Evolutionary conservation across 2,797 vertebrate species (phyloP).

Genomic region (Choloepus didactylus): DNA sequence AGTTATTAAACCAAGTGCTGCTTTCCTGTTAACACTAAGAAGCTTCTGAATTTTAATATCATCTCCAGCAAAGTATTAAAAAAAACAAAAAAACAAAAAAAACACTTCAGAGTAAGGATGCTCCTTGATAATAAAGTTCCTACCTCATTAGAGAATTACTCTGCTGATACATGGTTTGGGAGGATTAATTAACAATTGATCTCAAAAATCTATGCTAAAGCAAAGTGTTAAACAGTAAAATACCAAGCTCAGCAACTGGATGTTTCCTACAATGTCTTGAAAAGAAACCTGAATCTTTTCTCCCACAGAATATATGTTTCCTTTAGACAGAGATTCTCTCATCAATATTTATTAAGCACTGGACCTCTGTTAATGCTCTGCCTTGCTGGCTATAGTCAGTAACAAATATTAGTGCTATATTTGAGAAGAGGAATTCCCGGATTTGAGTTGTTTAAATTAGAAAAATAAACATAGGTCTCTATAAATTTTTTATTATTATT

Average conservation of each 20-base stretch:
- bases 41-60: neutral
- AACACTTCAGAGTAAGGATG: neutral
- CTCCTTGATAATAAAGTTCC: neutral
- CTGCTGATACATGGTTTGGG: neutral
- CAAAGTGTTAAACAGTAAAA: neutral
- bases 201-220: neutral
- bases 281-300: neutral
- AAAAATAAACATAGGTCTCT: constrained; percentile 20
- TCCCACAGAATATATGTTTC: neutral
- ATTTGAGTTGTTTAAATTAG: neutral
- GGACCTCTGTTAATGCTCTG: neutral
- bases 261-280: neutral
- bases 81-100: neutral
- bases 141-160: neutral
- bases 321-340: neutral
- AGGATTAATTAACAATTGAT: neutral
- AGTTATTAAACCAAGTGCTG: neutral
- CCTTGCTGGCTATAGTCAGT: neutral
- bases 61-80: neutral
- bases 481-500: constrained; percentile 2
- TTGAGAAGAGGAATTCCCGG: constrained; percentile 16
- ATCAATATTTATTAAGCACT: constrained; percentile 59
- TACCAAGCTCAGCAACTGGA: neutral
- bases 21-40: neutral
- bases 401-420: neutral